Evolutionary conservation across 2,797 vertebrate species (phyloP).

Genomic region (Setipinna tenuifilis): DNA sequence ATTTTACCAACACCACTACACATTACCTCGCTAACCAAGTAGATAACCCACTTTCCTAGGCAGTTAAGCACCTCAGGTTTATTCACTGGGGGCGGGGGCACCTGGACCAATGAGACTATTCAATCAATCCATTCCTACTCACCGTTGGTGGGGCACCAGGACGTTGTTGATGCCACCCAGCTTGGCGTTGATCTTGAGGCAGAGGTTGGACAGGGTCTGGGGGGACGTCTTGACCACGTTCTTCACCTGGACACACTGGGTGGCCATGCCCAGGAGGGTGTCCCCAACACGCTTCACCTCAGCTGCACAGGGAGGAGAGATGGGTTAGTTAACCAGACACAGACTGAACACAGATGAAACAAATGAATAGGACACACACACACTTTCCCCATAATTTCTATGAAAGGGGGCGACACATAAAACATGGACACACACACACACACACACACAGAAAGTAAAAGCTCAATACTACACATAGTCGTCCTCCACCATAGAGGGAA

Average conservation of each 20-base stretch:
- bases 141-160: slow-evolving; percentile 98
- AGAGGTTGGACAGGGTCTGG: slow-evolving; percentile 97
- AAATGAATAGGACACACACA: neutral
- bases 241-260: slow-evolving; percentile 98
- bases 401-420: no score
- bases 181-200: slow-evolving; percentile 99
- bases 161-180: slow-evolving; percentile 98
- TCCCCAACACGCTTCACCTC: slow-evolving; percentile 99
- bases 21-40: neutral
- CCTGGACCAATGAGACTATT: neutral
- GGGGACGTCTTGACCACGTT: slow-evolving; percentile 99
- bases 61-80: no score
- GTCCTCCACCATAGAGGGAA: neutral
- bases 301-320: slow-evolving; percentile 69
- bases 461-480: neutral
- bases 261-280: slow-evolving; percentile 97
- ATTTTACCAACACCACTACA: neutral
- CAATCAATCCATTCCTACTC: slow-evolving; percentile 43
- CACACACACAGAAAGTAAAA: neutral
- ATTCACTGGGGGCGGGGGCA: neutral
- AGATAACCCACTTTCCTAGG: neutral
- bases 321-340: neutral
- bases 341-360: neutral
- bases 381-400: neutral
- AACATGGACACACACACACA: slow-evolving; percentile 4